phyloP scores from a whole-genome alignment of 2,888 invertebrate genomes.

The Anoncus sp. region DNA sequence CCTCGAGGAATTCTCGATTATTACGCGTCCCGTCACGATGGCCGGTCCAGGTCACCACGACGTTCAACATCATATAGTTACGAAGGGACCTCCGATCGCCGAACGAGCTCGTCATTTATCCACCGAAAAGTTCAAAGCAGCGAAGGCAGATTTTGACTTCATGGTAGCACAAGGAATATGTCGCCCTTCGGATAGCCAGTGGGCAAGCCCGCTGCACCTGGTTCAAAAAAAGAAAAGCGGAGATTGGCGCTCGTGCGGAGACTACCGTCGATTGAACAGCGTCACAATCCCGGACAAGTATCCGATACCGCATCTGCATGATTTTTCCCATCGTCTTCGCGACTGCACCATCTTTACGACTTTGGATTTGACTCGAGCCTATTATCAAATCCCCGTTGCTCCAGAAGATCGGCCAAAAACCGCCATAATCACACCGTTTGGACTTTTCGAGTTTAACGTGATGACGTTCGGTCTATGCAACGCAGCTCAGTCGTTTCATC shows the following conservation, averaged over 20 bases:
- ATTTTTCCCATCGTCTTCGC: constrained; percentile 43
- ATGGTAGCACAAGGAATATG: constrained; percentile 80
- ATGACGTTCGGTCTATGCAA: constrained; percentile 9
- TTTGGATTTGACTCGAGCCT: neutral
- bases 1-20: constrained; percentile 17
- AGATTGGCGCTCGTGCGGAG: constrained; percentile 68
- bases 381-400: neutral
- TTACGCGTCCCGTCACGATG: neutral
- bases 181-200: constrained; percentile 79
- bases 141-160: constrained; percentile 73
- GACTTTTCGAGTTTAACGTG: neutral
- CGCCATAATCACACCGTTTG: neutral
- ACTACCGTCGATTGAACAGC: constrained; percentile 71
- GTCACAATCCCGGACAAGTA: constrained; percentile 72
- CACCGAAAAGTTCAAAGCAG: constrained; percentile 73
- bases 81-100: constrained; percentile 75
- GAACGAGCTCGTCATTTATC: constrained; percentile 75
- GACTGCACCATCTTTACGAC: constrained; percentile 9
- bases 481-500: neutral
- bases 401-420: neutral
- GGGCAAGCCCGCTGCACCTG: constrained; percentile 79
- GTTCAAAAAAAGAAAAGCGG: constrained; percentile 68
- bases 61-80: constrained; percentile 72
- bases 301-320: constrained; percentile 60
- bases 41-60: neutral